phyloP scores from a whole-genome alignment of 2,113 vertebrate species.

The Hoplias malabaricus region DNA sequence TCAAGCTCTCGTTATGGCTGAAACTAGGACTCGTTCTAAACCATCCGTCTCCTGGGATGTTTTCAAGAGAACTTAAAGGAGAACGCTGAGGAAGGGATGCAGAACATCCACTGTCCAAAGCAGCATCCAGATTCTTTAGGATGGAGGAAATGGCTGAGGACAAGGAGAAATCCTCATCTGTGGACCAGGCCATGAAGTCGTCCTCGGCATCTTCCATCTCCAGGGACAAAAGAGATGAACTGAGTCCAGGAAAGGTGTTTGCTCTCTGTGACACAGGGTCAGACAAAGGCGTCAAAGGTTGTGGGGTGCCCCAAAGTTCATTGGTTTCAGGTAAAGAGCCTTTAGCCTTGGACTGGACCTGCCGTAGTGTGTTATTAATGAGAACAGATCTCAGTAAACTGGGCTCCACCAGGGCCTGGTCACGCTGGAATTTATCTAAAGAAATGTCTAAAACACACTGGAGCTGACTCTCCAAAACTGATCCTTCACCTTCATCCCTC shows the following conservation, averaged over 20 bases:
- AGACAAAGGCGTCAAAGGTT: not conserved
- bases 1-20: constrained; percentile 42
- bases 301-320: not conserved
- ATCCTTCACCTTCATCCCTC: constrained; percentile 52
- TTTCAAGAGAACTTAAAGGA: constrained; percentile 67
- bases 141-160: constrained; percentile 72
- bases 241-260: not conserved
- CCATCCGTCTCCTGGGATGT: constrained; percentile 54
- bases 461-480: constrained; percentile 68
- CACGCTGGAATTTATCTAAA: constrained; percentile 76
- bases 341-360: constrained; percentile 58
- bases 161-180: constrained; percentile 66
- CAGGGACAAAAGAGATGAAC: not conserved
- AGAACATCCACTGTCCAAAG: constrained; percentile 61
- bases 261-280: not conserved
- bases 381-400: constrained; percentile 78
- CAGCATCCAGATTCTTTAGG: constrained; percentile 75
- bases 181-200: constrained; percentile 62
- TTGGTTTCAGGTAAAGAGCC: not conserved
- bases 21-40: constrained; percentile 17
- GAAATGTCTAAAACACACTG: constrained; percentile 81
- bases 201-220: constrained; percentile 33
- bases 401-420: constrained; percentile 70
- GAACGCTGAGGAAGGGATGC: constrained; percentile 50
- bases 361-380: constrained; percentile 80